Evolutionary conservation across 1,140 invertebrate genomes (phyloP).

Genomic region (Euwallacea fornicatus): DNA sequence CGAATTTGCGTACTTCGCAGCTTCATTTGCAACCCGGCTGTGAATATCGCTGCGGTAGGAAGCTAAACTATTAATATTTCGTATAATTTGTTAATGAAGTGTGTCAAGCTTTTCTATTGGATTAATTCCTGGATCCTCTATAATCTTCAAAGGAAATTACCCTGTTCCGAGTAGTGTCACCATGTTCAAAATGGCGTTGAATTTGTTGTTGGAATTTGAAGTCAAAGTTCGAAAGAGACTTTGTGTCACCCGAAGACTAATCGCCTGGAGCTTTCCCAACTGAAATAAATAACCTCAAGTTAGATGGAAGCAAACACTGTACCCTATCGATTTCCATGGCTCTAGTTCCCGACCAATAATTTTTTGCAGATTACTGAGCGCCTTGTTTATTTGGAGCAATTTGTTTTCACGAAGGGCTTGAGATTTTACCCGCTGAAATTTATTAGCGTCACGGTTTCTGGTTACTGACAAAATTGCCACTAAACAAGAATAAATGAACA

Average conservation of each 20-base stretch:
- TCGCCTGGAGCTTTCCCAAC: conserved; percentile 31
- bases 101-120: too few species aligned
- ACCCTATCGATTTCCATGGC: conserved; percentile 30
- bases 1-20: too few species aligned
- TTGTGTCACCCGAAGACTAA: conserved; percentile 37
- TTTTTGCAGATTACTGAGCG: conserved; percentile 35
- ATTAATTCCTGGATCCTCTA: too few species aligned
- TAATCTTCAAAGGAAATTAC: not conserved
- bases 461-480: conserved; percentile 30
- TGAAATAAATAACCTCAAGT: conserved; percentile 36
- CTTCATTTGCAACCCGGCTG: too few species aligned
- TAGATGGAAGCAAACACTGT: conserved; percentile 32
- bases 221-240: conserved; percentile 21
- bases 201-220: conserved; percentile 6
- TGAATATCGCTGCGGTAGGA: too few species aligned
- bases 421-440: conserved; percentile 30
- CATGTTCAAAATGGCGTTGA: conserved; percentile 4
- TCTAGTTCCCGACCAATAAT: conserved; percentile 35
- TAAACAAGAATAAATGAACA: conserved; percentile 28
- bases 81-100: too few species aligned
- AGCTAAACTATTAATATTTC: too few species aligned
- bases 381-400: conserved; percentile 35
- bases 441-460: conserved; percentile 28
- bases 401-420: conserved; percentile 35
- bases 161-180: not conserved